phyloP scores from a whole-genome alignment of 2,888 invertebrate genomes.

The Cantharis lateralis region DNA sequence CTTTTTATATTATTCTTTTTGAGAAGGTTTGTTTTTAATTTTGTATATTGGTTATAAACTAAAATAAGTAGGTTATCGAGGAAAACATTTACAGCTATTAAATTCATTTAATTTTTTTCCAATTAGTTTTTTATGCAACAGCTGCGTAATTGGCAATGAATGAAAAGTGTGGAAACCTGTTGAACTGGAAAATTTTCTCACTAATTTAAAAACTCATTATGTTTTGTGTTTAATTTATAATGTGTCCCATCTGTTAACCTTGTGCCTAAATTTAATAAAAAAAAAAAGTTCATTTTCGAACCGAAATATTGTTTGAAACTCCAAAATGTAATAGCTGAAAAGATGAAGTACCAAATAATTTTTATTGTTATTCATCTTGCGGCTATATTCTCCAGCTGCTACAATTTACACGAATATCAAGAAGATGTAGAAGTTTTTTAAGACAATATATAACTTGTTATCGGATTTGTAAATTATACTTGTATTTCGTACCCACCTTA shows the following conservation, averaged over 20 bases:
- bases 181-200: background rate
- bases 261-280: background rate
- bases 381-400: background rate
- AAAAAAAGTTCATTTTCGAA: background rate
- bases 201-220: background rate
- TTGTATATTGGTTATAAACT: background rate
- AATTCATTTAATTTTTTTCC: background rate
- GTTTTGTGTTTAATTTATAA: background rate
- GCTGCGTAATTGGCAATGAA: background rate
- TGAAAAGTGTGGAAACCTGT: background rate
- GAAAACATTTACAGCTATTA: background rate
- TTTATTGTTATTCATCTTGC: background rate
- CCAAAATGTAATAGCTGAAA: background rate
- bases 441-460: background rate
- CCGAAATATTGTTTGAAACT: background rate
- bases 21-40: background rate
- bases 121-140: background rate
- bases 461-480: background rate
- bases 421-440: background rate
- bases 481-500: background rate
- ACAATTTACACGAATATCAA: background rate
- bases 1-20: background rate
- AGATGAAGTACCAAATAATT: background rate
- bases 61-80: background rate
- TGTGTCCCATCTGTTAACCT: background rate